Base-by-base conservation (phyloP, 1,140 invertebrate genomes). In the Drosophila parvula region DNA sequence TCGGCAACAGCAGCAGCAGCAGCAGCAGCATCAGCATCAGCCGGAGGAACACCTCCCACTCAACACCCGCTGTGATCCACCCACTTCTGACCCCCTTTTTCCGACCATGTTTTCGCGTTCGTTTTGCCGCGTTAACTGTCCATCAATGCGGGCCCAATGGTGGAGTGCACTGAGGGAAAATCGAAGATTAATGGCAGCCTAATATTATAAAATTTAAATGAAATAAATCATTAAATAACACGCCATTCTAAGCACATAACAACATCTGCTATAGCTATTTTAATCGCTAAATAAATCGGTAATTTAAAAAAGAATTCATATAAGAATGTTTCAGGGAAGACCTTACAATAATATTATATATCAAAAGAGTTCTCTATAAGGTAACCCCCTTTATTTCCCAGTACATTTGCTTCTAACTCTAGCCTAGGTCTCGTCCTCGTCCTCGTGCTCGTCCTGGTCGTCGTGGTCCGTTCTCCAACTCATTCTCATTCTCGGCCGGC, bases 111-210 rank as follows among this genome's bases (percentile, higher is more conserved):
- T 88, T 86, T 81, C 83, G 84, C 84, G 84, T 89, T 89, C 84
- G 80, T 89, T 89, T 89, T 89, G 84, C 84, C 84, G 84, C 84
- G 84, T 89, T 89, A 89, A 89, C 84, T 89, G 84, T 89, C 84
- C 78, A 89, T 89, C 84, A 89, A 89, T 89, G 84, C 82, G 83
- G 82, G 82, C 79, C 62, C 62, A 56, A 51, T 47, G 65, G 74
- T 53, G 30, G 27, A 59, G 22, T 12, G 50, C 74, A 77, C 55
- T 40, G 48, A 2, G 47, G 10, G 34, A 51, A 76, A 65, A 34
- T 27, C 1, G 4, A 5, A 2, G 28, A 32, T 8, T 1, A 1
- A 5, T 14, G 27, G 6, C 0, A 11, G 0, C 2, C 9, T n/a
- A 45, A 36, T 5, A 9, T 50, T 16, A 8, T 0, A n/a, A 30